Evolutionary conservation across 35 echinoderm and acorn worm genomes (phyloP).

Genomic region (Heliocidaris tuberculata): DNA sequence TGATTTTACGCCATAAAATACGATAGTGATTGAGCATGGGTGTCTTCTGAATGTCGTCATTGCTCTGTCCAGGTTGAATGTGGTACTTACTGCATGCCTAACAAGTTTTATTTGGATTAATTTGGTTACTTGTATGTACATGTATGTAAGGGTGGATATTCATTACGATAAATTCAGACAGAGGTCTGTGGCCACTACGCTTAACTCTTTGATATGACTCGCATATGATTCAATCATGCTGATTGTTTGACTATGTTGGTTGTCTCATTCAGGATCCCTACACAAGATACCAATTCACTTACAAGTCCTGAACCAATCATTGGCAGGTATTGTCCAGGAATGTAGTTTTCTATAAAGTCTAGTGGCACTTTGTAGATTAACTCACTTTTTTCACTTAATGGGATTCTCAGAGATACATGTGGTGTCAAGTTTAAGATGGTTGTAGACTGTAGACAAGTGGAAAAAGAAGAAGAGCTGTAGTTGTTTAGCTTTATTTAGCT

Average conservation of each 20-base stretch:
- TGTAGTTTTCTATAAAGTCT: background rate
- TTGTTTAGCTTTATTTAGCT: no score
- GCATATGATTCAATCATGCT: background rate
- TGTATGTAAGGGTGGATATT: background rate
- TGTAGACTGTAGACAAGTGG: no score
- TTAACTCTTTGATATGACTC: background rate
- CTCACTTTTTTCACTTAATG: no score
- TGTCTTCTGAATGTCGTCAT: background rate
- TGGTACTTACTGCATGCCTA: constrained; percentile 25
- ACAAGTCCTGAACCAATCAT: background rate
- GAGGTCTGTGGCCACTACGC: background rate
- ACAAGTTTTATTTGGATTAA: background rate
- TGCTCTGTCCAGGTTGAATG: background rate
- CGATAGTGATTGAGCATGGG: background rate
- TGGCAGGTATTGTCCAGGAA: background rate
- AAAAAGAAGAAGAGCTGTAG: no score
- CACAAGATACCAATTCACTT: background rate
- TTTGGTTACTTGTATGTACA: background rate
- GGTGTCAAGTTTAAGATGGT: no score
- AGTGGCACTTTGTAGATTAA: background rate
- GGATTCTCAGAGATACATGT: no score
- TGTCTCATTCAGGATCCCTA: background rate
- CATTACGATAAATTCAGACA: background rate
- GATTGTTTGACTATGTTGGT: background rate
- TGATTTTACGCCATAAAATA: background rate